Base-by-base conservation (phyloP, 2,797 vertebrate genomes). In the Parauchenoglanis ngamensis region DNA sequence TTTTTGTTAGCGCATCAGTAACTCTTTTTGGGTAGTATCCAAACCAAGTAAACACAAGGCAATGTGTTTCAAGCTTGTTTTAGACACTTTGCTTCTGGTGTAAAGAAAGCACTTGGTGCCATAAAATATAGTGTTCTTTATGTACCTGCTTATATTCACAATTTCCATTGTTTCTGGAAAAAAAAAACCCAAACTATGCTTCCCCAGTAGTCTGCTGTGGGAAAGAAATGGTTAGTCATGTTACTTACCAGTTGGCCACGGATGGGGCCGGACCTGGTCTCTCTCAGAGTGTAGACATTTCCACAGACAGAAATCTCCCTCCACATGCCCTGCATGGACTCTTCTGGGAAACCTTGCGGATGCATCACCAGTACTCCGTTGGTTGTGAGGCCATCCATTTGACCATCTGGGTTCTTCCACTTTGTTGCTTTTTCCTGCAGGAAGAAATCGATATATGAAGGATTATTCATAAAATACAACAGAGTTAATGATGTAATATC, bases 301-400 rank as follows among this genome's bases (percentile, higher is more conserved):
- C 98, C 98, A 0, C 98, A 99, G 78, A 99, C 98, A 0, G 98
- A 99, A 94, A 99, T 99, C 94, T 99, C 98, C 25, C 97, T 94
- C 98, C 98, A 99, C 65, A 97, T 94, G 0, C 98, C 98, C 23
- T 98, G 98, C 84, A 95, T 97, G 2, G 98, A 97, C 87, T 98
- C 97, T 85, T 99, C 97, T 0, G 98, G 98, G 92, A 98, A 99
- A 73, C 97, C 98, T 84, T 96, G 95, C 0, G 98, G 98, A 86
- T 99, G 98, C 98, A 99, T 99, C 88, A 99, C 98, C 57, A 99
- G 94, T 83, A 99, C 98, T 0, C 98, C 98, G 0, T 99, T 96
- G 84, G 96, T 96, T 59, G 96, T 96, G 82, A 96, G 93, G 19
- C 96, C 96, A 4, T 96, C 96, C 96, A 96, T 96, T 85, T 96